phyloP scores from a whole-genome alignment of 1,140 invertebrate genomes.

The Elysia chlorotica region DNA sequence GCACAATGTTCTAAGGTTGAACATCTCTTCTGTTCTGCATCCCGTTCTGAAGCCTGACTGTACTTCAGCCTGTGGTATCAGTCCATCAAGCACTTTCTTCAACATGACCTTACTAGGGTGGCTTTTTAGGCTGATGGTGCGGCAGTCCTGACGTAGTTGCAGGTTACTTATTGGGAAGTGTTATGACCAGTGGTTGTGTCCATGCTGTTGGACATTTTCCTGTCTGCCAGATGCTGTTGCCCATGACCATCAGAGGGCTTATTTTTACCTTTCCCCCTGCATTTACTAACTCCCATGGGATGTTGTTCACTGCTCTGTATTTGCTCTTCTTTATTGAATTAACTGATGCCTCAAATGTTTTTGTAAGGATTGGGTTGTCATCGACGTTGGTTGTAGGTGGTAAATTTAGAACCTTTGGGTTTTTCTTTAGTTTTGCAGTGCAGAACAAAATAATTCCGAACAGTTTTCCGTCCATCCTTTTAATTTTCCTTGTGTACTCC shows the following conservation, averaged over 20 bases:
- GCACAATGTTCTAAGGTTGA: conserved; percentile 27
- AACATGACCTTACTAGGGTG: conserved; percentile 32
- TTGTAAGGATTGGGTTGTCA: not conserved
- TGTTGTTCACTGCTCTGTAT: conserved; percentile 31
- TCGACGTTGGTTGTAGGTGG: not conserved
- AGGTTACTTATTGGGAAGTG: conserved; percentile 33
- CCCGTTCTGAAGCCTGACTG: conserved; percentile 17
- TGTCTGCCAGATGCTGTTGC: conserved; percentile 24
- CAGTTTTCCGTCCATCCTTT: too few species aligned
- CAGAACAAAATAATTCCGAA: too few species aligned
- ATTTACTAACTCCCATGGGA: conserved; percentile 26
- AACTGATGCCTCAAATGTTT: conserved; percentile 29
- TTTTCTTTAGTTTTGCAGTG: too few species aligned
- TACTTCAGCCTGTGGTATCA: conserved; percentile 19
- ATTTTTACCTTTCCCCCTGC: conserved; percentile 15
- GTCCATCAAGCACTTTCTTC: conserved; percentile 22
- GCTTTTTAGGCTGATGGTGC: conserved; percentile 28
- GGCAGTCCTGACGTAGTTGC: conserved; percentile 28
- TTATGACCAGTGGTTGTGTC: conserved; percentile 29
- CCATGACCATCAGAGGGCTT: not conserved
- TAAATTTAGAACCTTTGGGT: not conserved
- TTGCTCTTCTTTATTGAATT: conserved; percentile 29
- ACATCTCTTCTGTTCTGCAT: conserved; percentile 30
- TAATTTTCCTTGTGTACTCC: too few species aligned
- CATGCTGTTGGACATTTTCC: conserved; percentile 21